These are phyloP conservation scores for Propithecus deckenii DNA, from an alignment of 2,797 vertebrate genomes.

Conservation along the genomic window DNA sequence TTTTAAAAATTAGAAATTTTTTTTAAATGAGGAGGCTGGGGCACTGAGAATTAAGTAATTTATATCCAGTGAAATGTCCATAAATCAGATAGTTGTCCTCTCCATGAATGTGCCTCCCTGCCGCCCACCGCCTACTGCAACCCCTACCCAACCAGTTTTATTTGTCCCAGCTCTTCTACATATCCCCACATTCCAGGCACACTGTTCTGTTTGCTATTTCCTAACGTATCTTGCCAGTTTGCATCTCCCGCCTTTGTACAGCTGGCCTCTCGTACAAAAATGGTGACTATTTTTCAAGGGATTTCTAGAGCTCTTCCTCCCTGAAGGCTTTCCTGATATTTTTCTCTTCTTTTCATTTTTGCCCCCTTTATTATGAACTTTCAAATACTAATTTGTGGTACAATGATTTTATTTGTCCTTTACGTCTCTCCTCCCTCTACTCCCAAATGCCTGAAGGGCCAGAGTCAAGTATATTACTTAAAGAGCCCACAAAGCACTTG, in stretches of 20 bases:
- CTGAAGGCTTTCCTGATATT: neutral
- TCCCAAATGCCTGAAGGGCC: neutral
- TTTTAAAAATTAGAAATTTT: neutral
- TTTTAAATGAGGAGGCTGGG: neutral
- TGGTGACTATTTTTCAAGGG: neutral
- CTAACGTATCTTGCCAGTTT: neutral
- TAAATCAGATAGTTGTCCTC: neutral
- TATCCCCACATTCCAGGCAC: too few species aligned
- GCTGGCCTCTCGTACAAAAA: neutral
- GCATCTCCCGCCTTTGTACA: neutral
- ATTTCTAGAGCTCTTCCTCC: neutral
- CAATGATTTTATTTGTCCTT: neutral
- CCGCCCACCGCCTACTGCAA: fast-evolving
- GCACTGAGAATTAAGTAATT: neutral
- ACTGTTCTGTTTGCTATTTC: neutral
- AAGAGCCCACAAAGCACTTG: neutral
- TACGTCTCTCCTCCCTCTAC: neutral
- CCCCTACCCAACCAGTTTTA: fast-evolving
- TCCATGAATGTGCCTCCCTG: neutral
- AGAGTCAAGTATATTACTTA: neutral
- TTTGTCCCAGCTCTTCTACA: neutral
- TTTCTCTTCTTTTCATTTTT: neutral
- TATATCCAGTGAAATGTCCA: too few species aligned
- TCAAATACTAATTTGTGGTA: neutral
- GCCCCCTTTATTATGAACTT: neutral